Evolutionary conservation across 2,797 vertebrate genomes (phyloP).

Genomic region (Varecia variegata): DNA sequence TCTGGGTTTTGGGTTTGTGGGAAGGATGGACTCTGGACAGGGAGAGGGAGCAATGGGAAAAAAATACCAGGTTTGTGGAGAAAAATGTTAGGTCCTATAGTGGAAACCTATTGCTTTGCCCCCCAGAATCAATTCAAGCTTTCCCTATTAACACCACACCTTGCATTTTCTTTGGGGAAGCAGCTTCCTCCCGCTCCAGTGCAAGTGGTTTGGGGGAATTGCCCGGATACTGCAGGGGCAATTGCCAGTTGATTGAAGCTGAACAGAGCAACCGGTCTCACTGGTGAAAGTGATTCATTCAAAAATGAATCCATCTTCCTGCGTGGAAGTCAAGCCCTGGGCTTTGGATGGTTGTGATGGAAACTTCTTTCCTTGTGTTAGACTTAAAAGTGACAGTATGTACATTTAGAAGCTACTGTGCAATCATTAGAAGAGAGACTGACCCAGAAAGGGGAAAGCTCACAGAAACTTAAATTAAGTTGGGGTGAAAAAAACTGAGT

Average conservation of each 20-base stretch:
- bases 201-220: not conserved
- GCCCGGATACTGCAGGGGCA: not conserved
- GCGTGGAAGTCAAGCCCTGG: not conserved
- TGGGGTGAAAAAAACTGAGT: not conserved
- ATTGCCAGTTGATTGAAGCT: not conserved
- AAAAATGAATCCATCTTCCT: not conserved
- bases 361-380: not conserved
- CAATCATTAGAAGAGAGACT: not conserved
- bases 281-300: not conserved
- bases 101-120: not conserved
- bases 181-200: not conserved
- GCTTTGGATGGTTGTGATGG: not conserved
- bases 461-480: not conserved
- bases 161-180: not conserved
- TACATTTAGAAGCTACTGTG: not conserved
- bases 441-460: not conserved
- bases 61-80: not conserved
- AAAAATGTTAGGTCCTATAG: not conserved
- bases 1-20: not conserved
- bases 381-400: not conserved
- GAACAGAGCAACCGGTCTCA: not conserved
- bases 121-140: not conserved
- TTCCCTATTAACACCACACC: not conserved
- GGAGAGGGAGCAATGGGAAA: not conserved
- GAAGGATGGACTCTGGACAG: not conserved